Percentiles rank a stretch among this genome's conserved stretches.
Evolutionary conservation across 1,140 invertebrate species (phyloP).

Genomic region (Neuroterus valhalla): DNA sequence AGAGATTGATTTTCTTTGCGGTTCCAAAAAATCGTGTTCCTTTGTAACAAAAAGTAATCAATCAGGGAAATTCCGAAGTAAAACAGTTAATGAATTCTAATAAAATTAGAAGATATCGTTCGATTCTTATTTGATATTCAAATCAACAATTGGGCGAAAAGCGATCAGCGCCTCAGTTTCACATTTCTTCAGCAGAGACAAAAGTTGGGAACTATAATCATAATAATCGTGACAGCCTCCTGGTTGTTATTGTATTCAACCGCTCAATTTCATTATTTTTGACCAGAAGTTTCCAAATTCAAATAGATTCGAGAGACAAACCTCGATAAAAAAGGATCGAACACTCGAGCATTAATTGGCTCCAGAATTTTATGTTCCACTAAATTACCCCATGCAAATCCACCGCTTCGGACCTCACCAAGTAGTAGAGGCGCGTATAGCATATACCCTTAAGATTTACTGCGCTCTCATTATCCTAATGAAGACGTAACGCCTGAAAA

Average conservation of each 20-base stretch:
- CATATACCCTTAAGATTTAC: constrained; percentile 64
- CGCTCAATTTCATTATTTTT: background rate
- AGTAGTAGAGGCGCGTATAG: constrained; percentile 38
- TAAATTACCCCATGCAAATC: constrained; percentile 73
- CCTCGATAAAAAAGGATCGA: constrained; percentile 7
- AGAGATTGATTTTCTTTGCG: too few species aligned
- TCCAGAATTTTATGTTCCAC: constrained; percentile 70
- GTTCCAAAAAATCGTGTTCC: too few species aligned
- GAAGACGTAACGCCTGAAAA: constrained; percentile 69
- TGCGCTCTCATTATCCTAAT: constrained; percentile 72
- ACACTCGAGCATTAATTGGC: constrained; percentile 68
- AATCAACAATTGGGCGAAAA: too few species aligned
- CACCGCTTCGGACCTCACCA: constrained; percentile 46
- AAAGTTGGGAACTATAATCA: too few species aligned
- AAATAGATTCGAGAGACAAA: background rate
- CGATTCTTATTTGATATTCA: too few species aligned
- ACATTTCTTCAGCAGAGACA: too few species aligned
- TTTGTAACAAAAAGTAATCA: too few species aligned
- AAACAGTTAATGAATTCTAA: too few species aligned
- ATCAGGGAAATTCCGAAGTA: too few species aligned
- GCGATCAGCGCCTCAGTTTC: too few species aligned
- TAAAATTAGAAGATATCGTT: too few species aligned
- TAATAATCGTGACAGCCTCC: too few species aligned
- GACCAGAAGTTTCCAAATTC: background rate
- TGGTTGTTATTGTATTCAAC: background rate